These are phyloP conservation scores for Pelusios castaneus DNA, from an alignment of 2,113 vertebrate genomes.

Conservation along the genomic window DNA sequence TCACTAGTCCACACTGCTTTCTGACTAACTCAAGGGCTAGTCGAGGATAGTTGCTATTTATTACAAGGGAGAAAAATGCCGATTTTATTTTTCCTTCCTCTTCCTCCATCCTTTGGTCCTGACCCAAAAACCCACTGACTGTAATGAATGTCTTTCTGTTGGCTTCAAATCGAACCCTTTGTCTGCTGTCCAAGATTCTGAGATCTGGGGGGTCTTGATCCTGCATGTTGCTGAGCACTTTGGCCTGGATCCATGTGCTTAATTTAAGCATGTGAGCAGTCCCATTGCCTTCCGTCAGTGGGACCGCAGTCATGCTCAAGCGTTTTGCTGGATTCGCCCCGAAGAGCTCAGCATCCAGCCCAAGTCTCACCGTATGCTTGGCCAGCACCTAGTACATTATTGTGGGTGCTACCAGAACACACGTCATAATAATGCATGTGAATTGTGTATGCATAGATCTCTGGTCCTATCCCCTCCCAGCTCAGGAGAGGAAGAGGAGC, in stretches of 20 bases:
- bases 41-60: too few species aligned
- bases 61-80: too few species aligned
- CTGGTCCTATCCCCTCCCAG: constrained; percentile 44
- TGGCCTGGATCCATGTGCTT: constrained; percentile 19
- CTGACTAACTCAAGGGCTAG: neutral
- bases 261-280: neutral
- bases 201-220: neutral
- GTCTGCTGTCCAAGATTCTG: neutral
- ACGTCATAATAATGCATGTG: constrained; percentile 40
- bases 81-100: too few species aligned
- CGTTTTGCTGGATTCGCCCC: neutral
- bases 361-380: neutral
- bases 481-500: constrained; percentile 37
- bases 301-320: neutral
- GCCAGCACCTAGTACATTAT: constrained; percentile 6
- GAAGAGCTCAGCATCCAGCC: neutral
- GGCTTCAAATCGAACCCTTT: neutral
- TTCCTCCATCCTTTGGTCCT: neutral
- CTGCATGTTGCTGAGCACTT: neutral
- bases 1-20: neutral
- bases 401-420: constrained; percentile 41
- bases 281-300: neutral
- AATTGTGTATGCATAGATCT: constrained; percentile 54
- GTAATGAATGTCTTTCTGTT: neutral
- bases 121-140: neutral